Conservation (phyloP, 2,888 invertebrate genomes). For the Drosophila longiperda region DNA sequence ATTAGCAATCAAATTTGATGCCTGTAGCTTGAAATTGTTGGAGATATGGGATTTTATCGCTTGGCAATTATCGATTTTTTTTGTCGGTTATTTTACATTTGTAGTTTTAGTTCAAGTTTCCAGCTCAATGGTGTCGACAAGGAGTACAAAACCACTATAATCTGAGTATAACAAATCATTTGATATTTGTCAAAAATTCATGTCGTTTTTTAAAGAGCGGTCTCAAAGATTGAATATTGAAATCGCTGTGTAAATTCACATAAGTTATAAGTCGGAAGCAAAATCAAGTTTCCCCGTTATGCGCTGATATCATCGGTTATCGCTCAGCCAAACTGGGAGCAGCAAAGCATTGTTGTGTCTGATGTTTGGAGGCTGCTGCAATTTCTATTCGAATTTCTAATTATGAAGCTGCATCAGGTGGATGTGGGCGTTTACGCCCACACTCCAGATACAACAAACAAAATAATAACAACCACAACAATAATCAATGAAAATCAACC, state of each 20-base stretch:
- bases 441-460: conserved; percentile 13
- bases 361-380: conserved; percentile 9
- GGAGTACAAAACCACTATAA: neutral
- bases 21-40: neutral
- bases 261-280: conserved; percentile 5
- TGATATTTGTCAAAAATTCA: neutral
- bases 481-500: conserved; percentile 19
- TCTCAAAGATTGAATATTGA: neutral
- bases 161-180: neutral
- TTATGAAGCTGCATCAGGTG: conserved; percentile 41
- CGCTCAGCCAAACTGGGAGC: neutral
- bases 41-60: neutral
- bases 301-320: conserved; percentile 7
- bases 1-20: neutral
- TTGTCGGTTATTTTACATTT: no score
- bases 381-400: conserved; percentile 23
- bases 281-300: neutral
- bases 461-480: neutral
- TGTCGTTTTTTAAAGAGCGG: neutral
- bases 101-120: neutral
- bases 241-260: neutral
- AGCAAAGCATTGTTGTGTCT: conserved; percentile 12
- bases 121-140: neutral
- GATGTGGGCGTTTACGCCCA: conserved; percentile 39
- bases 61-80: neutral